Evolutionary conservation across 2,797 vertebrate species (phyloP), one percentile per base, ranked within the genome.

Genomic region (Cirrhinus molitorella): DNA sequence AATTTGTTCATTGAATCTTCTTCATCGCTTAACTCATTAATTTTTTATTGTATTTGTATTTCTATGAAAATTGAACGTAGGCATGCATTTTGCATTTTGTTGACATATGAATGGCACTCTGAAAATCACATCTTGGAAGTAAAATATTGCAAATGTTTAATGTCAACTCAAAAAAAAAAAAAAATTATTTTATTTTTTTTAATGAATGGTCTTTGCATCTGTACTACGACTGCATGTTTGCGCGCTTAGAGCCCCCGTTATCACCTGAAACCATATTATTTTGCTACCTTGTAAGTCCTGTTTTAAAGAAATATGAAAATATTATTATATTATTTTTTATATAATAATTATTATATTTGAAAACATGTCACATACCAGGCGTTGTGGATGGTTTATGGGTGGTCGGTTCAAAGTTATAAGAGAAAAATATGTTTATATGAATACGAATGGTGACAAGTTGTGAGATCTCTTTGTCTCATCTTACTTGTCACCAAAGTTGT

Each of bases 251-350:
- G 10, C 17, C 10, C 28, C 17, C 3, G 3, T 6, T 55, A 16
- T 71, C 28, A 68, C 75, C 13, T 43, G 10, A 49, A 83, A 57
- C 37, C 31, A 49, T 49, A 79, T 67, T 3, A 67, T 79, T 78
- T 74, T 74, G 45, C 47, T 25, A 31, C 61, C 57, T 67, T 21
- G 5, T 82, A 66, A 82, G 78, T 66, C 49, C 37, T 34, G 19
- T 49, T 34, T 25, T 2, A 59, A n/a, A 28, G 65, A 71, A 57
- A 53, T 43, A 23, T 11, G 37, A 47, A n/a, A n/a, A n/a, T n/a
- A n/a, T n/a, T n/a, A n/a, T n/a, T n/a, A n/a, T n/a, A n/a, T n/a
- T n/a, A n/a, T n/a, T n/a, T n/a, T n/a, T n/a, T n/a, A n/a, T n/a
- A n/a, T n/a, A n/a, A n/a, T n/a, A n/a, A n/a, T n/a, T n/a, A n/a